A percentile compares a stretch with the other conserved stretches of the same genome.
Conservation (phyloP, 2,888 invertebrate species). For the Clostera curtula region DNA sequence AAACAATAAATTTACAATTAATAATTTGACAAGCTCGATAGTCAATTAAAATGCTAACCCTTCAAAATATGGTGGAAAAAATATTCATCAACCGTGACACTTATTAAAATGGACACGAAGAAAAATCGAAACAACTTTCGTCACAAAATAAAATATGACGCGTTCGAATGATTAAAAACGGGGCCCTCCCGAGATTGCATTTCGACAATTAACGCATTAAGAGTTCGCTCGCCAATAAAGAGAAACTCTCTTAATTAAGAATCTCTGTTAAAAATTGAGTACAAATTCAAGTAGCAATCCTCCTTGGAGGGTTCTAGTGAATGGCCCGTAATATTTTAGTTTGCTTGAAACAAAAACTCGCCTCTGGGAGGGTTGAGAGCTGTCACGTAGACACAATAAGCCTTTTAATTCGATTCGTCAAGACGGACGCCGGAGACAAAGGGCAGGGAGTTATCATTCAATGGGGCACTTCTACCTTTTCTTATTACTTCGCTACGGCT, state of each 20-base stretch:
- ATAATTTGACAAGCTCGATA: background rate
- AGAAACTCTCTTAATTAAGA: slow-evolving; percentile 70
- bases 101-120: slow-evolving; percentile 42
- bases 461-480: slow-evolving; percentile 73
- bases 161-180: slow-evolving; percentile 64
- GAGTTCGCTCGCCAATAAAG: slow-evolving; percentile 68
- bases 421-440: slow-evolving; percentile 70
- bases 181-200: slow-evolving; percentile 67
- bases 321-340: slow-evolving; percentile 74
- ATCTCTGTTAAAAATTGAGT: slow-evolving; percentile 73
- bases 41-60: too few relatives aligned
- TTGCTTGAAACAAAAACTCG: slow-evolving; percentile 69
- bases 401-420: slow-evolving; percentile 76
- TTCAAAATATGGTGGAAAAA: slow-evolving; percentile 11
- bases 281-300: slow-evolving; percentile 71
- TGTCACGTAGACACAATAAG: slow-evolving; percentile 76
- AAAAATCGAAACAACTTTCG: slow-evolving; percentile 29
- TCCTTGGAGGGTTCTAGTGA: slow-evolving; percentile 60
- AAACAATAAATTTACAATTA: slow-evolving; percentile 35
- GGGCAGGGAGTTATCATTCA: slow-evolving; percentile 72
- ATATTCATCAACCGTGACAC: slow-evolving; percentile 20
- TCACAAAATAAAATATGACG: slow-evolving; percentile 64
- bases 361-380: slow-evolving; percentile 45
- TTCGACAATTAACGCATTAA: slow-evolving; percentile 75
- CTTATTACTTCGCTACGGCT: slow-evolving; percentile 69